Conservation (phyloP, 2,113 vertebrate genomes). For the Sphyrna mokarran region DNA sequence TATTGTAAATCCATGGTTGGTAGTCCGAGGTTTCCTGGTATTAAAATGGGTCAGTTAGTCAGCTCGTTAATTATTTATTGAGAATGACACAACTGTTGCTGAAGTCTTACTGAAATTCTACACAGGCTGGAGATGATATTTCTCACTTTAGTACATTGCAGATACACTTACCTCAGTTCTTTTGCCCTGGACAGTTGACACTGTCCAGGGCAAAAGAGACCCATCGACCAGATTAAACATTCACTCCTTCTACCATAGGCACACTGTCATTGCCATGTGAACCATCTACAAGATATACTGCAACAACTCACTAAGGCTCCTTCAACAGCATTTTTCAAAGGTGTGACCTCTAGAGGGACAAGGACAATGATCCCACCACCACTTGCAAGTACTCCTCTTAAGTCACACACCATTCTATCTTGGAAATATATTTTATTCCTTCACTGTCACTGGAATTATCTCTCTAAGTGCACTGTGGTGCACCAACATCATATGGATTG, state of each 20-base stretch:
- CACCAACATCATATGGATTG: background rate
- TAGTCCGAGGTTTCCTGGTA: slow-evolving; percentile 51
- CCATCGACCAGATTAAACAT: background rate
- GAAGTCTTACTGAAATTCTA: background rate
- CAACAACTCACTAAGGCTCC: background rate
- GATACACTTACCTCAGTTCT: background rate
- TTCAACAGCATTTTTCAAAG: background rate
- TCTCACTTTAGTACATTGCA: background rate
- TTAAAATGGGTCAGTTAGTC: background rate
- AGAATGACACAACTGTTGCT: background rate
- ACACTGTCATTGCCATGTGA: background rate
- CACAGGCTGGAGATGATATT: background rate
- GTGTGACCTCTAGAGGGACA: background rate
- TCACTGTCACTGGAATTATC: too few relatives aligned
- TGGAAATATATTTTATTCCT: too few relatives aligned
- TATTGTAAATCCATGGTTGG: slow-evolving; percentile 51
- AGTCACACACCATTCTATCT: background rate
- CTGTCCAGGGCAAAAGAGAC: background rate
- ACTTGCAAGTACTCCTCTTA: background rate
- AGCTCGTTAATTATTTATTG: background rate
- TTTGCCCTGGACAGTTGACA: too few relatives aligned
- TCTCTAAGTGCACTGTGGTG: background rate
- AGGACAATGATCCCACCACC: background rate
- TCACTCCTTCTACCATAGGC: background rate
- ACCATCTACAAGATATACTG: background rate